phyloP scores from a whole-genome alignment of 2,113 vertebrate species.

The Embiotoca jacksoni region DNA sequence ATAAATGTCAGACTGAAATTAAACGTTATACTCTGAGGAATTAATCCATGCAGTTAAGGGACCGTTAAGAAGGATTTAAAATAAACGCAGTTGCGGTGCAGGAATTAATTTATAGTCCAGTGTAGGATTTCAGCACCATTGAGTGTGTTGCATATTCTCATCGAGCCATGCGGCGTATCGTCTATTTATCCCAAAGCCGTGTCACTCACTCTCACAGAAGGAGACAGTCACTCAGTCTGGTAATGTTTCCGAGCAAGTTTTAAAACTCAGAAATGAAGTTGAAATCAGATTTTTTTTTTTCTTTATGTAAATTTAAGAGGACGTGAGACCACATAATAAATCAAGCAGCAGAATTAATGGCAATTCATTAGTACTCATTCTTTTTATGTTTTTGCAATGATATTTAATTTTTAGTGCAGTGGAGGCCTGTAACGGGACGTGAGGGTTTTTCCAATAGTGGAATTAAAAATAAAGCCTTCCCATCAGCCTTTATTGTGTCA shows the following conservation, averaged over 20 bases:
- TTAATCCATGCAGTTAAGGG: constrained; percentile 3
- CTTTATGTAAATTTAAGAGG: no score
- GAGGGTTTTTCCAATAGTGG: no score
- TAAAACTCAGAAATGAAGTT: neutral
- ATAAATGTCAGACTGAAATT: neutral
- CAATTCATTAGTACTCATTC: no score
- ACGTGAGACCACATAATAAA: no score
- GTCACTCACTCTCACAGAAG: neutral
- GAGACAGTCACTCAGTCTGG: neutral
- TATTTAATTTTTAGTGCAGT: no score
- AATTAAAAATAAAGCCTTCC: no score
- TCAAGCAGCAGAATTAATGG: no score
- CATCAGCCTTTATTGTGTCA: no score
- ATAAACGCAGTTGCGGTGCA: neutral
- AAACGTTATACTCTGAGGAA: neutral
- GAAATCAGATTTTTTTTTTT: no score
- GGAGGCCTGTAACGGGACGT: no score
- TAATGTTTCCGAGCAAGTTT: neutral
- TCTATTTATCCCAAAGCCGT: neutral
- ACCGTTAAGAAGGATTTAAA: neutral
- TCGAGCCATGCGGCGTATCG: neutral
- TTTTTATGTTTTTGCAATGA: no score
- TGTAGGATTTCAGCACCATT: neutral
- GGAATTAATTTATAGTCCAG: constrained; percentile 1
- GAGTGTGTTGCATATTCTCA: neutral